Evolutionary conservation across 37 sponge, comb jelly and placozoan genomes (phyloP).

Genomic region (Beroe forskalii): DNA sequence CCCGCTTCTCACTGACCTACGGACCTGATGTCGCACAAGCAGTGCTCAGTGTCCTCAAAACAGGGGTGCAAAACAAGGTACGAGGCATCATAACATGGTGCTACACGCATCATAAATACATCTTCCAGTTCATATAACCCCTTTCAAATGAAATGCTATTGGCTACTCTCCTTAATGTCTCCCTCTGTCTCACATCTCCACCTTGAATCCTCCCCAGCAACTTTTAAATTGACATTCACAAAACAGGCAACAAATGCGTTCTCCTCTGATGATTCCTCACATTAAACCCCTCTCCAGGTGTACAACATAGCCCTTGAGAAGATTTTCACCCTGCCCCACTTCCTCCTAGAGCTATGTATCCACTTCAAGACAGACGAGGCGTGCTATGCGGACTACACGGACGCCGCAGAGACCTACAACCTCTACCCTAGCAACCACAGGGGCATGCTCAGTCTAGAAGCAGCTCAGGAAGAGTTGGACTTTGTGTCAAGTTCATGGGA

Average conservation of each 20-base stretch:
- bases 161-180: too few relatives aligned
- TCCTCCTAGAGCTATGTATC: slow-evolving; percentile 46
- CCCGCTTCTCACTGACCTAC: slow-evolving; percentile 48
- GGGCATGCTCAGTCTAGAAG: background rate
- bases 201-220: too few relatives aligned
- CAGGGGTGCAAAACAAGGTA: too few relatives aligned
- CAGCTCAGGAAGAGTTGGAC: slow-evolving; percentile 24
- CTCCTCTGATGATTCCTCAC: too few relatives aligned
- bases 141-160: too few relatives aligned
- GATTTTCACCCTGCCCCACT: slow-evolving; percentile 41
- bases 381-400: slow-evolving; percentile 43
- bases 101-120: too few relatives aligned
- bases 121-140: too few relatives aligned
- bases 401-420: background rate
- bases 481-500: slow-evolving; percentile 24
- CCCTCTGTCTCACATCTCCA: too few relatives aligned
- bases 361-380: background rate
- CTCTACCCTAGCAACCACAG: slow-evolving; percentile 52
- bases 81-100: too few relatives aligned
- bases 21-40: slow-evolving; percentile 46
- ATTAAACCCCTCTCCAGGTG: too few relatives aligned
- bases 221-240: too few relatives aligned
- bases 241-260: too few relatives aligned
- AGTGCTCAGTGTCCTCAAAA: slow-evolving; percentile 26
- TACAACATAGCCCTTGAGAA: slow-evolving; percentile 55